Percentiles rank a stretch among this genome's conserved stretches.
These are phyloP conservation scores for Aphelinus certus DNA, from an alignment of 1,140 invertebrate genomes.

Conservation along the genomic window DNA sequence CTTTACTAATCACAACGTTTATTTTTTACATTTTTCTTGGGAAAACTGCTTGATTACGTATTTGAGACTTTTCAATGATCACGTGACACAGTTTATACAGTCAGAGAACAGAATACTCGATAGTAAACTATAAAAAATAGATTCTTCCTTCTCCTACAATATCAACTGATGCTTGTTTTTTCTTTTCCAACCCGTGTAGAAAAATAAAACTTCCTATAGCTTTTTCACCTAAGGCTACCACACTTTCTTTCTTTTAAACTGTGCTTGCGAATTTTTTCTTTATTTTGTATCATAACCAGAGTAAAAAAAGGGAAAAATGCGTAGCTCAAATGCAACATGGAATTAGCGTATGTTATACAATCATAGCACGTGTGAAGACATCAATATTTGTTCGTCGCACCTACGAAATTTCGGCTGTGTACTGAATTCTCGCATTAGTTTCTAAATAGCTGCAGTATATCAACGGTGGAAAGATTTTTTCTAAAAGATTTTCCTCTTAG, in stretches of 20 bases:
- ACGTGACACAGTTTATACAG: constrained; percentile 1
- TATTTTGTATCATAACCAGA: constrained; percentile 8
- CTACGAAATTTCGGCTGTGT: constrained; percentile 11
- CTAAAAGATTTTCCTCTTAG: neutral
- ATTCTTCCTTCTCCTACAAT: constrained; percentile 13
- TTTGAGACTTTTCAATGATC: constrained; percentile 9
- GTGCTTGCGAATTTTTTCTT: neutral
- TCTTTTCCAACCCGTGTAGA: constrained; percentile 10
- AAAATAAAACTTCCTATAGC: constrained; percentile 31
- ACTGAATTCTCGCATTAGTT: neutral
- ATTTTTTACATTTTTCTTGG: neutral
- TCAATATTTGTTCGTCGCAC: neutral
- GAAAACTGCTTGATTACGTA: neutral
- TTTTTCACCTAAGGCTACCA: constrained; percentile 28
- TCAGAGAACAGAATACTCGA: constrained; percentile 12
- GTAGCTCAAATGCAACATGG: constrained; percentile 5
- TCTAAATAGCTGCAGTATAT: constrained; percentile 7
- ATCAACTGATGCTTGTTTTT: constrained; percentile 30
- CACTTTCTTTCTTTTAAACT: constrained; percentile 15
- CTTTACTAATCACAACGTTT: constrained; percentile 2
- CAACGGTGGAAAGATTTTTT: constrained; percentile 21
- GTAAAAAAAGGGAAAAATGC: constrained; percentile 22
- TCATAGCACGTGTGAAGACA: no score
- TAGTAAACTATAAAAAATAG: constrained; percentile 38
- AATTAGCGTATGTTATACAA: neutral